Percentiles rank a stretch among this genome's conserved stretches.
These are phyloP conservation scores for Anthrax anthrax DNA, from an alignment of 2,888 invertebrate genomes.

Conservation along the genomic window DNA sequence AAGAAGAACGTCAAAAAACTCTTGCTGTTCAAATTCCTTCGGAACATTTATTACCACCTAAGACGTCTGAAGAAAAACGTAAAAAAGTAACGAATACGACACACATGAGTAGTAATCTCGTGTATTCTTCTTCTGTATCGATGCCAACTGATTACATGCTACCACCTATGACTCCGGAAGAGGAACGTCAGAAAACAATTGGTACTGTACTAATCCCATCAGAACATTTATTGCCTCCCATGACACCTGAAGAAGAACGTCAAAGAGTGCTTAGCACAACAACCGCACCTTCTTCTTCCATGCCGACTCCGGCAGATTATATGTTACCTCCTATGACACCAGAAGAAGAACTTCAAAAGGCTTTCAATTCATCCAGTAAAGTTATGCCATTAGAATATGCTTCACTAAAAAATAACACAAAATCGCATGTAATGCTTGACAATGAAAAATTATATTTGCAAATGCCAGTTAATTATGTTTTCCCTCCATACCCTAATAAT, in stretches of 20 bases:
- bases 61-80: too few species aligned
- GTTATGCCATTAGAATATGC: not conserved
- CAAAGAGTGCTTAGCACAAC: not conserved
- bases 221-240: slow-evolving; percentile 4
- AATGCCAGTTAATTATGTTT: too few species aligned
- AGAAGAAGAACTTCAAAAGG: not conserved
- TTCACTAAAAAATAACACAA: too few species aligned
- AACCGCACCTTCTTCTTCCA: not conserved
- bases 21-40: not conserved
- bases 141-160: not conserved
- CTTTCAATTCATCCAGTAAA: not conserved
- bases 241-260: slow-evolving; percentile 1
- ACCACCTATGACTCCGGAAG: not conserved
- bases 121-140: too few species aligned
- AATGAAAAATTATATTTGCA: too few species aligned
- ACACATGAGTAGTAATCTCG: too few species aligned
- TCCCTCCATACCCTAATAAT: too few species aligned
- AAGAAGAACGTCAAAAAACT: not conserved
- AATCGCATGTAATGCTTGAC: too few species aligned
- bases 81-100: too few species aligned
- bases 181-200: not conserved
- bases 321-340: not conserved
- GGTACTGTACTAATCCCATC: not conserved
- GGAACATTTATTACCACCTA: too few species aligned
- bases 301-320: not conserved